Conservation (phyloP, 92 coral and sea anemone genomes). For the Parazoanthus atlanticus region DNA sequence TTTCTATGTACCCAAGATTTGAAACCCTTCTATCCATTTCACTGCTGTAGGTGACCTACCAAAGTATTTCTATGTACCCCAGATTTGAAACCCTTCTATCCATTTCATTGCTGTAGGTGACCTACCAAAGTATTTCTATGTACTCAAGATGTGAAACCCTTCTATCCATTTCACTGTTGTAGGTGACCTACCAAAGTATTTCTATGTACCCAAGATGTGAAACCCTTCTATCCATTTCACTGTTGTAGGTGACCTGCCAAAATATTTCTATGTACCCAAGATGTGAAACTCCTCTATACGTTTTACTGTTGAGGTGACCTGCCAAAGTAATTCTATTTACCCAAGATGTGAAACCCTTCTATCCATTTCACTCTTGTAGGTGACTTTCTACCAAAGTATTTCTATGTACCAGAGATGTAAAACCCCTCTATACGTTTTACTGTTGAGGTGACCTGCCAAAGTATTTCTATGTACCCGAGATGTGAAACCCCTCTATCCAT, state of each 20-base stretch:
- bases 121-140: conserved; percentile 87
- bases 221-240: neutral
- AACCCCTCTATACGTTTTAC: neutral
- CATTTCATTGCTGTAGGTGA: conserved; percentile 44
- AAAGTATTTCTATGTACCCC: conserved; percentile 61
- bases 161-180: neutral
- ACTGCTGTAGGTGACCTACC: neutral
- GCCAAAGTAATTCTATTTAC: conserved; percentile 52
- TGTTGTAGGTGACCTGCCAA: conserved; percentile 72
- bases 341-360: conserved; percentile 44
- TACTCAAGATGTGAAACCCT: conserved; percentile 57
- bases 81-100: conserved; percentile 25
- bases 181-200: neutral
- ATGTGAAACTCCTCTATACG: neutral
- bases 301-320: neutral
- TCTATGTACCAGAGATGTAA: conserved; percentile 70
- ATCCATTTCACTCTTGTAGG: neutral
- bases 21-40: neutral
- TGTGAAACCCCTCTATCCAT: neutral
- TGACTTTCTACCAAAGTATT: neutral
- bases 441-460: neutral
- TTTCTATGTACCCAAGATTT: conserved; percentile 69
- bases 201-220: conserved; percentile 73
- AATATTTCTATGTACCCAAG: conserved; percentile 86
- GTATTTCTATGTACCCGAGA: conserved; percentile 66